Evolutionary conservation across 1,140 invertebrate genomes (phyloP).

Genomic region (Saccostrea cuccullata): DNA sequence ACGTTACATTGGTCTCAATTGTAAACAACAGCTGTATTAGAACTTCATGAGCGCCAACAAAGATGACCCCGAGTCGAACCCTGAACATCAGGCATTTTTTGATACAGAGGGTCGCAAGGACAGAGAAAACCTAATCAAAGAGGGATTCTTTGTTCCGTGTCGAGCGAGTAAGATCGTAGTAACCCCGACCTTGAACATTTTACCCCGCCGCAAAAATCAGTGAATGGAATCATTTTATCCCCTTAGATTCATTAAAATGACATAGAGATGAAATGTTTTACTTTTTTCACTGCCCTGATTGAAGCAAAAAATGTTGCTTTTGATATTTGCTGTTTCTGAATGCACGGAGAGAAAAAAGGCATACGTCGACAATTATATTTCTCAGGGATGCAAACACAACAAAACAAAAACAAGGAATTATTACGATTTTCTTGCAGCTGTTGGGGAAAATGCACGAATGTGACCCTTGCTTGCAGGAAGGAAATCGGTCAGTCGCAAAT

Average conservation of each 20-base stretch:
- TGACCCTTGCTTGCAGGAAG: not conserved
- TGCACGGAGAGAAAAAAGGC: too few species aligned
- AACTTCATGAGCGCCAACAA: not conserved
- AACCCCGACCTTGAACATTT: conserved; percentile 41
- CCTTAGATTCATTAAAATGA: not conserved
- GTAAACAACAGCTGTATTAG: not conserved
- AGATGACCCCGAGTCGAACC: not conserved
- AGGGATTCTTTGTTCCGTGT: not conserved
- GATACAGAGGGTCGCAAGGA: conserved; percentile 18
- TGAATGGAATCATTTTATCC: not conserved
- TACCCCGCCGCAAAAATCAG: conserved; percentile 26
- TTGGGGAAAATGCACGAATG: not conserved
- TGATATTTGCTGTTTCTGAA: too few species aligned
- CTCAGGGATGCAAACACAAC: not conserved
- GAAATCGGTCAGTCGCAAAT: not conserved
- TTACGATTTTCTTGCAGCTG: not conserved
- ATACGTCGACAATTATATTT: too few species aligned
- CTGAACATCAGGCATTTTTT: conserved; percentile 5
- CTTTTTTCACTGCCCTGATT: not conserved
- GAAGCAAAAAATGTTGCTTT: too few species aligned
- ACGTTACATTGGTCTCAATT: conserved; percentile 10
- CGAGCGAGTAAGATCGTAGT: conserved; percentile 8
- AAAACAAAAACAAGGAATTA: not conserved
- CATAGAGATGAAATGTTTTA: not conserved
- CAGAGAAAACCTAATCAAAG: conserved; percentile 1